Conservation (phyloP, 2,113 vertebrate species). For the Suricata suricatta region DNA sequence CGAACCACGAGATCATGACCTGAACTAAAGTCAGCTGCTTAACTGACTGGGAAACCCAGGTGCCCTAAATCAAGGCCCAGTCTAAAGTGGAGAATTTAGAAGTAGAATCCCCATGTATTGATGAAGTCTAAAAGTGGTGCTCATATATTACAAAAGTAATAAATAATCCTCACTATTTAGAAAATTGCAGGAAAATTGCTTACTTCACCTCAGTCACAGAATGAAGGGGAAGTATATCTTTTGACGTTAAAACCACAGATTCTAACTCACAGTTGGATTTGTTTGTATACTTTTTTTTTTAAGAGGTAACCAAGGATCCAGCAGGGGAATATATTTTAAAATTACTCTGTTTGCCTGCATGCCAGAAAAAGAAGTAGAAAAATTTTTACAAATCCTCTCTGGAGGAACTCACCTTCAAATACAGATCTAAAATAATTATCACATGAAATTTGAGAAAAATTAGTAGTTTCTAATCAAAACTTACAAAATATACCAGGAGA, state of each 20-base stretch:
- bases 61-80: neutral
- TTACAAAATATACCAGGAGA: neutral
- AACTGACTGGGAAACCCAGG: too few relatives aligned
- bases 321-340: neutral
- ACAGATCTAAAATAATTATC: neutral
- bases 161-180: neutral
- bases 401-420: neutral
- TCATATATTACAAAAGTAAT: neutral
- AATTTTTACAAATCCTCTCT: neutral
- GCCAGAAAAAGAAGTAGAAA: neutral
- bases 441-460: neutral
- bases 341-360: neutral
- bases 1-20: too few relatives aligned
- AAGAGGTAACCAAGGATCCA: neutral
- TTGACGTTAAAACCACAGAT: conserved; percentile 4
- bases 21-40: too few relatives aligned
- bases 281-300: neutral
- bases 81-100: neutral
- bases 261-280: neutral
- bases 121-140: neutral
- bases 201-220: neutral
- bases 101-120: neutral
- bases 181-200: neutral
- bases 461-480: neutral
- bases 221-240: neutral